Percentiles rank a stretch among this genome's conserved stretches.
Evolutionary conservation across 1,140 invertebrate genomes (phyloP).

Genomic region (Drosophila bocki): DNA sequence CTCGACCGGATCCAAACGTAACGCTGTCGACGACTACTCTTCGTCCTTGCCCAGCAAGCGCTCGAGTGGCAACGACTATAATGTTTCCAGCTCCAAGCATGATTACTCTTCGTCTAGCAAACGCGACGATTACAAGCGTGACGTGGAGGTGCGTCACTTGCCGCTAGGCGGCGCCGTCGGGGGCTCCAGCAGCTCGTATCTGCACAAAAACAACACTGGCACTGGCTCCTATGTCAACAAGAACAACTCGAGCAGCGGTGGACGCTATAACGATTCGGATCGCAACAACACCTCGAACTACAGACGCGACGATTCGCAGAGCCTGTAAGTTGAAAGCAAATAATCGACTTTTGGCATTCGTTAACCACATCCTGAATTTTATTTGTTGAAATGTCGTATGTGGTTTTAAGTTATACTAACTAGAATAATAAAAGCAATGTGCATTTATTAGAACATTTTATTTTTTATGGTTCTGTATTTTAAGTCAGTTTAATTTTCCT

Average conservation of each 20-base stretch:
- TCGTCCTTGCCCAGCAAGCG: slow-evolving; percentile 67
- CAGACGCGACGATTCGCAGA: slow-evolving; percentile 73
- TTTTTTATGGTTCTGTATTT: not conserved
- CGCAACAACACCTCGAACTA: slow-evolving; percentile 67
- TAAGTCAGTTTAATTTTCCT: not conserved
- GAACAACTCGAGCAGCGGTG: slow-evolving; percentile 61
- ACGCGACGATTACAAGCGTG: slow-evolving; percentile 74
- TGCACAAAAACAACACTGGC: slow-evolving; percentile 62
- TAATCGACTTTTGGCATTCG: too few relatives aligned
- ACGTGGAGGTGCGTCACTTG: slow-evolving; percentile 73
- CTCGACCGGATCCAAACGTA: slow-evolving; percentile 63
- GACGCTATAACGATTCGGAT: slow-evolving; percentile 73
- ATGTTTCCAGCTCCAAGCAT: slow-evolving; percentile 63
- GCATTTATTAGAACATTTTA: not conserved
- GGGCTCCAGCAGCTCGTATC: slow-evolving; percentile 64
- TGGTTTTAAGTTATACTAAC: not conserved
- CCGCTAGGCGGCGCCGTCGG: slow-evolving; percentile 51
- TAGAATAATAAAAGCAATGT: not conserved
- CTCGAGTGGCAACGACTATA: slow-evolving; percentile 70
- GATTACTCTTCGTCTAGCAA: slow-evolving; percentile 73
- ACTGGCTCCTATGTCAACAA: slow-evolving; percentile 64
- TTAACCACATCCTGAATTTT: not conserved
- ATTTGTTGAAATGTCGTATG: not conserved
- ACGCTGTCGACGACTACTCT: slow-evolving; percentile 72
- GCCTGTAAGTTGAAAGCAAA: slow-evolving; percentile 40